Base-by-base conservation (phyloP, 2,888 invertebrate genomes). In the Ophioninae sp. region DNA sequence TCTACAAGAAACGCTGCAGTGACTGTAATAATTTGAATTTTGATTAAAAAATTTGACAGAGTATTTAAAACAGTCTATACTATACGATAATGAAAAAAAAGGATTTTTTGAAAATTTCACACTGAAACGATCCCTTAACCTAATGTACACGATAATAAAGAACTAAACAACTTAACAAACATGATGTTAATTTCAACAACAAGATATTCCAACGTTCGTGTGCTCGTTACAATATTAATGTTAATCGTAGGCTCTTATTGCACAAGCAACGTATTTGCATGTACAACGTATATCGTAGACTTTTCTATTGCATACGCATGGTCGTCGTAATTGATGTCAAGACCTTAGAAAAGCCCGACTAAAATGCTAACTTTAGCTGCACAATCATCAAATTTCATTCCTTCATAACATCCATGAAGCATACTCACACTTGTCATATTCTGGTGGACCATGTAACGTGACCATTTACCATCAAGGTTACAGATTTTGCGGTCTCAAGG, bases 281-380 rank as follows among this genome's bases (percentile, higher is more conserved):
- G 65, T 56, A 59, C 69, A 80, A 74, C 61, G 65, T 69, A 56
- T 56, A 50, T 73, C 20, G 73, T 59, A 70, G 73, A 73, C 39
- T 74, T 41, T 64, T 57, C 20, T 67, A 61, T 76, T 10, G 61
- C 10, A 67, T 67, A 64, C 59, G 50, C 62, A 78, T 70, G 67
- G 44, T 57, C 62, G 70, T 5, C 37, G 44, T 44, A 67, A 67
- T 79, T 79, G 79, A 76, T 76, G 79, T 74, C 30, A 64, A 57
- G 74, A 21, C 74, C 6, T 59, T 70, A 70, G 70, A 68, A 30
- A 30, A 68, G 65, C 65, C 39, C n/a, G 50, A 56, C 72, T 62
- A 76, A 78, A 84, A 76, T 81, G 79, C 84, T 84, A 84, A 79
- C 81, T 75, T 73, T 68, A 39, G 67, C 61, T 62, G 10, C 37